Conservation (phyloP, 2,888 invertebrate species). For the Sisyra nigra region DNA sequence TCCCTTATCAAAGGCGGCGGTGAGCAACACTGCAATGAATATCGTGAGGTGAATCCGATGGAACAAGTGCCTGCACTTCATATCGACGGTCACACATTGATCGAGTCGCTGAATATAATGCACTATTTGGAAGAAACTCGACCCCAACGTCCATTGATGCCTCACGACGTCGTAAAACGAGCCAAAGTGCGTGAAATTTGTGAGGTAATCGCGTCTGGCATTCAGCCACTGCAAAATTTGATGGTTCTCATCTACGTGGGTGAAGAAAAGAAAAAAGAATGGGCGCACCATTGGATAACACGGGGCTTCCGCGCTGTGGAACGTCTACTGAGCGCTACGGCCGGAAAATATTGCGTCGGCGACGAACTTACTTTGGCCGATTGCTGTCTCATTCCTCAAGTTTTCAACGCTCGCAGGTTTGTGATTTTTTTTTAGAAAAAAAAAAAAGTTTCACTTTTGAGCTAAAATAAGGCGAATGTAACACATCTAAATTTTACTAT, state of each 20-base stretch:
- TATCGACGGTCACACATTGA: constrained; percentile 58
- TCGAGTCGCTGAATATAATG: constrained; percentile 73
- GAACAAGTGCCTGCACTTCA: constrained; percentile 86
- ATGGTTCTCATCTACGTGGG: constrained; percentile 75
- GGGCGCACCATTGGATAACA: constrained; percentile 88
- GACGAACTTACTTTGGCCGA: constrained; percentile 90
- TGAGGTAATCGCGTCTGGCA: constrained; percentile 82
- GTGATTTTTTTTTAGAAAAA: constrained; percentile 3
- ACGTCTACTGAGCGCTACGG: constrained; percentile 62
- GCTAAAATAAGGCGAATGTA: no score
- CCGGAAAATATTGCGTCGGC: constrained; percentile 86
- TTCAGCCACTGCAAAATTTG: constrained; percentile 92
- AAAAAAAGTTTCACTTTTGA: no score
- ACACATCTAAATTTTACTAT: no score
- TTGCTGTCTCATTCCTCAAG: constrained; percentile 88
- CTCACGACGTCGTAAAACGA: constrained; percentile 72
- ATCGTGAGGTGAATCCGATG: constrained; percentile 81
- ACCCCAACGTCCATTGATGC: constrained; percentile 71
- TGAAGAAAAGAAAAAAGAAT: constrained; percentile 78
- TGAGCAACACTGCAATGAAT: constrained; percentile 80
- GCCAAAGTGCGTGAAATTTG: constrained; percentile 88
- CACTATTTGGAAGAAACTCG: constrained; percentile 91
- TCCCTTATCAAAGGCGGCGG: constrained; percentile 74
- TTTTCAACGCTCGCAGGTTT: constrained; percentile 82
- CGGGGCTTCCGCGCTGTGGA: constrained; percentile 84